Percentiles rank a stretch among this genome's conserved stretches.
Conservation (phyloP, 1,140 invertebrate genomes). For the Apocrypta bakeri region DNA sequence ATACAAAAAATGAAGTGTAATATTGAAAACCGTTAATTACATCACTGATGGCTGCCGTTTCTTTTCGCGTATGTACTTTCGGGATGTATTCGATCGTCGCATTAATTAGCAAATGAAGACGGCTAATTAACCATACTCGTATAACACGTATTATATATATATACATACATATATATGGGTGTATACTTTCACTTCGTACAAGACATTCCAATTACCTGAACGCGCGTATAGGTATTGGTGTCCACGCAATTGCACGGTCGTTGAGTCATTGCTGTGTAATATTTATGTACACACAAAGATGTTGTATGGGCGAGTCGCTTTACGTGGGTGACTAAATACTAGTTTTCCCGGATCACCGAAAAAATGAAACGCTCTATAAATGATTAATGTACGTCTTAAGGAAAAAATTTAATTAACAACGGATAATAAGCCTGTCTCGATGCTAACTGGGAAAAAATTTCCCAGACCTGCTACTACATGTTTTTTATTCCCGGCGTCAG, state of each 20-base stretch:
- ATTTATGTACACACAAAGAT: not conserved
- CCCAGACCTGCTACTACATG: not conserved
- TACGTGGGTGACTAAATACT: not conserved
- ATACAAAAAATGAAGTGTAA: not conserved
- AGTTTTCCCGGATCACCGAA: not conserved
- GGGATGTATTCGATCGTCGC: not conserved
- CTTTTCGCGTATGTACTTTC: not conserved
- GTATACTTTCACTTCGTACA: constrained; percentile 16
- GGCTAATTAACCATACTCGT: constrained; percentile 22
- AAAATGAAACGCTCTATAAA: too few relatives aligned
- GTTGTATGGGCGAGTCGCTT: not conserved
- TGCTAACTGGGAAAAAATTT: not conserved
- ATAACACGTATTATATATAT: too few relatives aligned
- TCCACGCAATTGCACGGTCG: not conserved
- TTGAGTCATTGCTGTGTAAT: not conserved
- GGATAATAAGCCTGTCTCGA: not conserved
- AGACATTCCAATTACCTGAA: constrained; percentile 17
- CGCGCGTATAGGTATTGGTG: not conserved
- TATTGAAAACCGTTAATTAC: constrained; percentile 23
- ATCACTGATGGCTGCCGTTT: not conserved
- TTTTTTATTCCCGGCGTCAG: constrained; percentile 22
- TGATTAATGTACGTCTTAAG: too few relatives aligned
- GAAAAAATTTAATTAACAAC: not conserved
- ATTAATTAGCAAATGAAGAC: constrained; percentile 38
- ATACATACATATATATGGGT: not conserved